Evolutionary conservation across 1,140 invertebrate species (phyloP), one percentile per base, ranked within the genome.

Genomic region (Chironomus striatipennis): DNA sequence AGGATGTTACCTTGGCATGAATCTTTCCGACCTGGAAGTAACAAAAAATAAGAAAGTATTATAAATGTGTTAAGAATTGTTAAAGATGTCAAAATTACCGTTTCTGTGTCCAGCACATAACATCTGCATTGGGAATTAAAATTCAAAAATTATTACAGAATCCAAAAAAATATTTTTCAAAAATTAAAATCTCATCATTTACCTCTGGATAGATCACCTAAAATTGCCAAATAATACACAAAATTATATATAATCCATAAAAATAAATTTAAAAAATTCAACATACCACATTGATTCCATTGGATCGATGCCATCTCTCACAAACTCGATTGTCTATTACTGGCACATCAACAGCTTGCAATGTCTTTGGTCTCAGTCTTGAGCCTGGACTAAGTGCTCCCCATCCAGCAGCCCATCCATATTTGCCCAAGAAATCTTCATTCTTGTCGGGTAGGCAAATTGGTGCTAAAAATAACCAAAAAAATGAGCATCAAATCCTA

Each of bases 331-430:
- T 95, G 80, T 95, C 93, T 73, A 96, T 90, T 57, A 96, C 92
- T 0, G 94, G 94, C 75, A 97, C 94, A 82, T 96, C 93, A 0
- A 97, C 95, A 2, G 94, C 92, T 83, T 97, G 95, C 42, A 97
- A 84, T 0, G 94, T 96, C 80, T 95, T 94, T 7, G 95, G 95
- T 17, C 95, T 85, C 67, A 96, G 83, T 78, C 94, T 86, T 0
- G 94, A 97, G 43, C 95, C 95, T 80, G 86, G 85, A 83, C 87
- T 93, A n/a, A 97, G 83, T 7, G 95, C 95, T 24, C 95, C 95
- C 95, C 95, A 97, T 43, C 95, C 95, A 0, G 94, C 94, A 15
- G 94, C 94, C 88, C 93, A 96, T 4, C 93, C 95, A 76, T 92
- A 93, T 81, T 94, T 91, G 7, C 95, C 94, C 9, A 95, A 83